phyloP scores from a whole-genome alignment of 2,888 invertebrate genomes.

The Sphaerophoria taeniata region DNA sequence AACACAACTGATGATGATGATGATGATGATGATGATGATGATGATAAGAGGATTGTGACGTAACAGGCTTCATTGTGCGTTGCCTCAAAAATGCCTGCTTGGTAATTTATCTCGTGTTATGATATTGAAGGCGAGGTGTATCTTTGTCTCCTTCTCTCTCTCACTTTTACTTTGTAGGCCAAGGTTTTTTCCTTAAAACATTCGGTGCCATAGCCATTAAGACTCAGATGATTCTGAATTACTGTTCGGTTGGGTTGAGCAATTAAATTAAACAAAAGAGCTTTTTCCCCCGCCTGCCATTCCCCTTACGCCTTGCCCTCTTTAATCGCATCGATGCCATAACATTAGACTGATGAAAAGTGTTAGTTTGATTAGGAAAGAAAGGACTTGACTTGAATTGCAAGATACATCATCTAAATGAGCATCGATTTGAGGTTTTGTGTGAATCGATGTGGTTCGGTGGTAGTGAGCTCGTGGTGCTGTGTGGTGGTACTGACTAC shows the following conservation, averaged over 20 bases:
- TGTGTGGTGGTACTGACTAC: too few species aligned
- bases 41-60: too few species aligned
- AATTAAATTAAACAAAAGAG: constrained; percentile 51
- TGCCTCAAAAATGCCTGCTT: constrained; percentile 1
- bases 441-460: too few species aligned
- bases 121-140: too few species aligned
- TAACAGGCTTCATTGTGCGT: constrained; percentile 50
- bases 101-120: too few species aligned
- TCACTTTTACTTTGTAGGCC: constrained; percentile 24
- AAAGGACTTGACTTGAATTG: constrained; percentile 41
- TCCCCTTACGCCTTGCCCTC: not conserved
- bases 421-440: constrained; percentile 28
- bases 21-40: too few species aligned
- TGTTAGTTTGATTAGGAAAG: too few species aligned
- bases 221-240: constrained; percentile 17
- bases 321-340: not conserved
- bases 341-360: constrained; percentile 27
- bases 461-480: too few species aligned
- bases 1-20: too few species aligned
- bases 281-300: not conserved
- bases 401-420: constrained; percentile 26
- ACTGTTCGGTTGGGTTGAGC: constrained; percentile 27
- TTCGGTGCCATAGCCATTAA: constrained; percentile 35
- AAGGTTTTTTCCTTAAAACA: constrained; percentile 48
- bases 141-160: too few species aligned